A percentile compares a stretch with the other conserved stretches of the same genome.
Evolutionary conservation across 2,113 vertebrate species (phyloP).

Genomic region (Helogale parvula): DNA sequence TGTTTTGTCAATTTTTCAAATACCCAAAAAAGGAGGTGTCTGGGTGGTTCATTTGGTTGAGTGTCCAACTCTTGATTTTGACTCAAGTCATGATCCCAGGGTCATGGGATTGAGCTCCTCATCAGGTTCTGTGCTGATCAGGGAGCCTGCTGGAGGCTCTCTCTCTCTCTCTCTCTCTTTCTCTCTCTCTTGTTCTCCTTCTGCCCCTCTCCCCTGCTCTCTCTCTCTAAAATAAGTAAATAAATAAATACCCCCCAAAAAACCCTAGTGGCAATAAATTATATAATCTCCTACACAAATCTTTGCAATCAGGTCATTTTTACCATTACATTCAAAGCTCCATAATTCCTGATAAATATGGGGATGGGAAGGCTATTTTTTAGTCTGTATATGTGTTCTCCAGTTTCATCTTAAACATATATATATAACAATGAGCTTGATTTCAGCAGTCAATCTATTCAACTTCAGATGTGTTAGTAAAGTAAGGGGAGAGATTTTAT

Average conservation of each 20-base stretch:
- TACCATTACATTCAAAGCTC: not conserved
- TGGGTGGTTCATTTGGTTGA: too few relatives aligned
- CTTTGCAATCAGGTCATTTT: not conserved
- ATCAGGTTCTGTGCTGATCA: too few relatives aligned
- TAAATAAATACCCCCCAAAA: not conserved
- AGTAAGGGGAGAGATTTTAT: not conserved
- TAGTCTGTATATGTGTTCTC: not conserved
- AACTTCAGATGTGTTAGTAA: not conserved
- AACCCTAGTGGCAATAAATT: not conserved
- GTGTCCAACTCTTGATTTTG: too few relatives aligned
- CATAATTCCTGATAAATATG: not conserved
- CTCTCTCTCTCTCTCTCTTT: too few relatives aligned
- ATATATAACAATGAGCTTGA: not conserved
- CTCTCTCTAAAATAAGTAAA: too few relatives aligned
- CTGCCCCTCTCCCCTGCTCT: too few relatives aligned
- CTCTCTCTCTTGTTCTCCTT: too few relatives aligned
- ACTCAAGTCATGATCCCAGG: too few relatives aligned
- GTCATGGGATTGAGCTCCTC: too few relatives aligned
- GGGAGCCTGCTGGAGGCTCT: too few relatives aligned
- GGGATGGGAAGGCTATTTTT: not conserved
- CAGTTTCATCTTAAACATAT: not conserved
- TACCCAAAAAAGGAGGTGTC: not conserved
- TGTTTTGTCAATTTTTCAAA: not conserved
- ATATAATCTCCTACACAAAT: not conserved
- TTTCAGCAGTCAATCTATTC: not conserved